Conservation (phyloP, 2,113 vertebrate species). For the Oryzias melastigma region DNA sequence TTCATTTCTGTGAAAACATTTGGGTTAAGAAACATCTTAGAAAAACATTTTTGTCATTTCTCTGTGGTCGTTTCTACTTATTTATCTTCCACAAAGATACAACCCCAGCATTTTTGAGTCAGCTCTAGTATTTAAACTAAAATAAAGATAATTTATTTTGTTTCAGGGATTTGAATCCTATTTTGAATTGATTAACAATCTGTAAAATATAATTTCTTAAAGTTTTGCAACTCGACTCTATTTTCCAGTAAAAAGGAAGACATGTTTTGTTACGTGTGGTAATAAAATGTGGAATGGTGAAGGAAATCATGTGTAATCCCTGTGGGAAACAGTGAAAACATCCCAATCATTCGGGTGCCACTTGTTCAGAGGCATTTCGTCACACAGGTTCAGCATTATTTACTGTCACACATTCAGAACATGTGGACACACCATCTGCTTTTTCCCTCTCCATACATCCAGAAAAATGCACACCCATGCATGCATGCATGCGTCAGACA, state of each 20-base stretch:
- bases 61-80: not conserved
- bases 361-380: slow-evolving; percentile 20
- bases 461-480: slow-evolving; percentile 2
- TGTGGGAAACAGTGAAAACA: slow-evolving; percentile 53
- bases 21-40: not conserved
- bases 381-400: slow-evolving; percentile 24
- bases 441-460: slow-evolving; percentile 12
- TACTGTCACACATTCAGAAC: slow-evolving; percentile 25
- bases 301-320: slow-evolving; percentile 8
- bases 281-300: not conserved
- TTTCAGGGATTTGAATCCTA: too few relatives aligned
- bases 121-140: too few relatives aligned
- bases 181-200: too few relatives aligned
- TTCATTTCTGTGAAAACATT: slow-evolving; percentile 14
- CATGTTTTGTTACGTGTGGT: too few relatives aligned
- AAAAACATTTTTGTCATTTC: not conserved
- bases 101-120: too few relatives aligned
- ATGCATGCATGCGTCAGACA: slow-evolving; percentile 21
- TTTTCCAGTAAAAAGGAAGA: too few relatives aligned
- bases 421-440: slow-evolving; percentile 46
- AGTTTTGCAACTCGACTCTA: too few relatives aligned
- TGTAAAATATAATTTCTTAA: too few relatives aligned
- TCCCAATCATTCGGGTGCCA: slow-evolving; percentile 28
- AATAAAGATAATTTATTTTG: too few relatives aligned
- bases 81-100: not conserved